Evolutionary conservation across 2,113 vertebrate species (phyloP), one percentile per base, ranked within the genome.

Genomic region (Ctenomys sociabilis): DNA sequence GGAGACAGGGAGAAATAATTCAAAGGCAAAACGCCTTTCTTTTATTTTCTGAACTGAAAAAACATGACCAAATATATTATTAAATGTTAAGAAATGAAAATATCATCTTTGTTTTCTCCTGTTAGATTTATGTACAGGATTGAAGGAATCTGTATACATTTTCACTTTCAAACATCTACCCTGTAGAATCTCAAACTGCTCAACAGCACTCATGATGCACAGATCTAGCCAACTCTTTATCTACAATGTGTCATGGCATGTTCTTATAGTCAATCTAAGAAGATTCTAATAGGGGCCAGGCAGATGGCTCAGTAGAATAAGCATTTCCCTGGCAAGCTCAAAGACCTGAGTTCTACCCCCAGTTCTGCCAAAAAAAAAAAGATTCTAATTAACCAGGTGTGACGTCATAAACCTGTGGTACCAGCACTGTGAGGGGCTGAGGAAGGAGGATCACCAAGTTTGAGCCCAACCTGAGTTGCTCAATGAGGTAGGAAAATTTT

Each of bases 41-140:
- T 87, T 88, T 52, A 94, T 85, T 94, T 83, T 82, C 37, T 80
- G 28, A 19, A 81, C 5, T 92, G 32, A 72, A 86, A 30, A 85
- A 45, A 95, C 66, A 66, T n/a, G 8, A 28, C 28, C 75, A 43
- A 72, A 66, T 45, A 35, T 7, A 28, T 80, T 64, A 73, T 11
- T 85, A 2, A 6, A 77, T 59, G 63, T 87, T 93, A 68, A 97
- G 19, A 82, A 91, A 75, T 26, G 8, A 7, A 43, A 82, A 61
- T 30, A 93, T 3, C 88, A 49, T 19, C 4, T 84, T 43, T 90
- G 35, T 72, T 81, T 59, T n/a, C 88, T 92, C 9, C 7, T 86
- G 52, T 78, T 70, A 78, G 52, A 91, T 35, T 90, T 59, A 77
- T 61, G 1, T 1, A 82, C 54, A 91, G 35, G 64, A 88, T 30